Base-by-base conservation (phyloP, 2,113 vertebrate species). In the Australoheros scitulus region DNA sequence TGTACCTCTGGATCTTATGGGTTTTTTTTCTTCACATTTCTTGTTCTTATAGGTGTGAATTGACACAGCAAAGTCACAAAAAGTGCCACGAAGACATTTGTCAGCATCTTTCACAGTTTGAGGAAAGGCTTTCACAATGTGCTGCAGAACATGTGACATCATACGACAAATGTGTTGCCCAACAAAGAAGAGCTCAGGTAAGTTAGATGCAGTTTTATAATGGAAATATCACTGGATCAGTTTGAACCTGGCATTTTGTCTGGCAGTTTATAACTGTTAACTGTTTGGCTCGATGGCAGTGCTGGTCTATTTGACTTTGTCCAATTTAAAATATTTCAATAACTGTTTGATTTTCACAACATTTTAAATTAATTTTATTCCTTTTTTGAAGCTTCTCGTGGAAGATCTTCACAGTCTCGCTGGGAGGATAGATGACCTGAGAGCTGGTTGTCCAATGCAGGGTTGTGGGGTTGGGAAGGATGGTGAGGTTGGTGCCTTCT, bases 151-250 rank as follows among this genome's bases (percentile, higher is more conserved):
- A 90, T 72, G 95, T 96, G 4, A 26, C 63, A 3, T 97, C 97
- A 50, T 96, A 96, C n/a, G 97, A 97, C 61, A 95, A 96, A 86
- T 96, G 96, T 83, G 78, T 96, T 59, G 94, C 93, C 20, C 94
- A 94, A 74, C 94, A 96, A 83, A 94, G 96, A 63, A 92, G 93
- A 83, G 96, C 95, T 36, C 96, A 93, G 96, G 98, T 97, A 29
- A 7, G 80, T 76, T 34, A 15, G 14, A 55, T 7, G 11, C 3
- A 64, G 1, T 5, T 2, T 26, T 50, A 5, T 52, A 3, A 52
- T 52, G 15, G 5, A 7, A 15, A 52, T 55, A 11, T 0, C 47
- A 22, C 14, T 43, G 29, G 17, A 63, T 32, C 8, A 20, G 20
- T 10, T 61, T 65, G 10, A 60, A 64, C 61, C 15, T 77, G 24